Base-by-base conservation (phyloP, 2,797 vertebrate genomes). In the Taenioides sp. region DNA sequence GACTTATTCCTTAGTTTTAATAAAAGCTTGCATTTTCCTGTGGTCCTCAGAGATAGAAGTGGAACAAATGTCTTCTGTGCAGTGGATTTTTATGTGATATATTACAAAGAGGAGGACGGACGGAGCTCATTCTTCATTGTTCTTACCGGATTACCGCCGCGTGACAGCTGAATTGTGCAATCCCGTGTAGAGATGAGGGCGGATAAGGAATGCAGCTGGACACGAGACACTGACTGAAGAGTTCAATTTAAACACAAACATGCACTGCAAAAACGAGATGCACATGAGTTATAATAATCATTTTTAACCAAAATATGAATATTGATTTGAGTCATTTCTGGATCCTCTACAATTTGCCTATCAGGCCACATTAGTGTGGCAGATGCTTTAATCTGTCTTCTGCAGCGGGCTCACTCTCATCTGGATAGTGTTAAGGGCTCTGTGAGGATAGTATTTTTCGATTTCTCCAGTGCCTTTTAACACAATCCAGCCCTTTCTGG, bases 161-260 rank as follows among this genome's bases (percentile, higher is more conserved):
- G 87, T 80, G 87, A 89, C 91, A 76, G 87, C 91, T 65, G 88
- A 84, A 87, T 94, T 94, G 95, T 91, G 92, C 92, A 94, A 94
- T 90, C 87, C 84, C 70, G 18, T 80, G 83, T 79, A 86, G 94
- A 94, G 95, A 94, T 92, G 50, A 76, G 93, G 92, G 94, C 93
- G 88, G 86, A 76, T 75, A 79, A 86, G 88, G 91, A 92, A 93
- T 88, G 89, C 88, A 89, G 90, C 86, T 92, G 90, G 89, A 91
- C 61, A 72, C 75, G 62, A 88, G 83, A 92, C 88, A 91, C 84
- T 82, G 85, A 84, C 88, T 82, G 85, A 86, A 91, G 84, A 92
- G 91, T 93, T 92, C 73, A 17, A 88, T 85, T 86, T 82, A 86
- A 87, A 87, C 85, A 85, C 78, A 82, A 71, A 59, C 57, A 27